Conservation (phyloP, 2,888 invertebrate species). For the Creontiades dilutus region DNA sequence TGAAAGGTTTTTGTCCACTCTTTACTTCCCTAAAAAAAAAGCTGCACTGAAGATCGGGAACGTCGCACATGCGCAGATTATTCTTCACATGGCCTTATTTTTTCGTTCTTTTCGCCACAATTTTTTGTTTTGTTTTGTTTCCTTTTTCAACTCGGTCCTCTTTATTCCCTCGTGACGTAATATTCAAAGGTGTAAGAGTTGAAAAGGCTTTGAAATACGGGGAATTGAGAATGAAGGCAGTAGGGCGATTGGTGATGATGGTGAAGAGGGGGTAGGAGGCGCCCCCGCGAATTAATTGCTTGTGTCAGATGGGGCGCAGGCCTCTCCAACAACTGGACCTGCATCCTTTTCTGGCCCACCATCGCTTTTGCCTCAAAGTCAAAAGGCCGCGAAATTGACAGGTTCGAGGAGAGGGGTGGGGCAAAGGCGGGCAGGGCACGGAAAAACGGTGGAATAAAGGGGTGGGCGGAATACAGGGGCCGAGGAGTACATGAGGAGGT, state of each 20-base stretch:
- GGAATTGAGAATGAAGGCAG: background rate
- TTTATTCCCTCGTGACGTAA: background rate
- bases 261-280: background rate
- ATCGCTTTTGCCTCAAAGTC: slow-evolving; percentile 1
- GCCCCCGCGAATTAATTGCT: slow-evolving; percentile 55
- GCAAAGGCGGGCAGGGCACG: background rate
- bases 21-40: slow-evolving; percentile 2
- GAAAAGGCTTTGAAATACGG: slow-evolving; percentile 14
- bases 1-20: slow-evolving; percentile 4
- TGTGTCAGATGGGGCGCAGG: slow-evolving; percentile 21
- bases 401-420: background rate
- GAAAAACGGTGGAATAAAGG: background rate
- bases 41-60: background rate
- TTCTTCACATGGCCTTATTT: background rate
- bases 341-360: background rate
- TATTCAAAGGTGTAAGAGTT: slow-evolving; percentile 48
- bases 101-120: slow-evolving; percentile 28
- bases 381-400: slow-evolving; percentile 45
- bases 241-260: background rate
- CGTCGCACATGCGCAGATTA: slow-evolving; percentile 1
- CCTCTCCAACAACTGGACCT: background rate
- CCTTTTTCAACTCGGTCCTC: background rate
- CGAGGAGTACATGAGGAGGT: background rate
- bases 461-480: background rate
- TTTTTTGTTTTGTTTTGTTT: background rate